Evolutionary conservation across 2,888 invertebrate species (phyloP).

Genomic region (Acrocyrtus sp.): DNA sequence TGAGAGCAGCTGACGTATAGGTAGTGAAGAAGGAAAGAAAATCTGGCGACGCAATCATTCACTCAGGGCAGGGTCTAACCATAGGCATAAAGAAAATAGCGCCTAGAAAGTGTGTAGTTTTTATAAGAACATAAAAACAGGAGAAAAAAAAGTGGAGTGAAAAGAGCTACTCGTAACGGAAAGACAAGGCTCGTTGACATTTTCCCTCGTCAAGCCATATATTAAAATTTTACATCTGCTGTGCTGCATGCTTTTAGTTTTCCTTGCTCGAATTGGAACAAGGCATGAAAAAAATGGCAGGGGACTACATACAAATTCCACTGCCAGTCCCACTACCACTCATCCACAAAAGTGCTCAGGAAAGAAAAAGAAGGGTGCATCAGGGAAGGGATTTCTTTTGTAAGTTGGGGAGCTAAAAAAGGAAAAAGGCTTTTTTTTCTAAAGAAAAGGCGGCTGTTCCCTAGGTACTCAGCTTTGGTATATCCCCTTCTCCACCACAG

Average conservation of each 20-base stretch:
- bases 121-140: no score
- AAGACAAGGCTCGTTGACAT: slow-evolving; percentile 10
- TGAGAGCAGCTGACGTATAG: slow-evolving; percentile 9
- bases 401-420: slow-evolving; percentile 16
- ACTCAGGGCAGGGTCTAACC: no score
- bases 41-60: slow-evolving; percentile 15
- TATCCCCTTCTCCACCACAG: slow-evolving; percentile 21
- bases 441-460: slow-evolving; percentile 47
- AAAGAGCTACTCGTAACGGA: no score
- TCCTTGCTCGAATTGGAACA: no score
- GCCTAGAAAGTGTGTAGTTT: no score
- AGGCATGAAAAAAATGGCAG: no score
- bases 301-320: no score
- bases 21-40: slow-evolving; percentile 1
- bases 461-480: slow-evolving; percentile 16
- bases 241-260: no score
- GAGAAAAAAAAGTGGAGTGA: no score
- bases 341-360: no score
- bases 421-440: slow-evolving; percentile 22
- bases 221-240: slow-evolving; percentile 7
- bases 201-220: not conserved
- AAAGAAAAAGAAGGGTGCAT: slow-evolving; percentile 37
- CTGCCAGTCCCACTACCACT: no score
- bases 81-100: not conserved
- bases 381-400: slow-evolving; percentile 32